Conservation (phyloP, 2,797 vertebrate genomes). For the Ciconia nigra region DNA sequence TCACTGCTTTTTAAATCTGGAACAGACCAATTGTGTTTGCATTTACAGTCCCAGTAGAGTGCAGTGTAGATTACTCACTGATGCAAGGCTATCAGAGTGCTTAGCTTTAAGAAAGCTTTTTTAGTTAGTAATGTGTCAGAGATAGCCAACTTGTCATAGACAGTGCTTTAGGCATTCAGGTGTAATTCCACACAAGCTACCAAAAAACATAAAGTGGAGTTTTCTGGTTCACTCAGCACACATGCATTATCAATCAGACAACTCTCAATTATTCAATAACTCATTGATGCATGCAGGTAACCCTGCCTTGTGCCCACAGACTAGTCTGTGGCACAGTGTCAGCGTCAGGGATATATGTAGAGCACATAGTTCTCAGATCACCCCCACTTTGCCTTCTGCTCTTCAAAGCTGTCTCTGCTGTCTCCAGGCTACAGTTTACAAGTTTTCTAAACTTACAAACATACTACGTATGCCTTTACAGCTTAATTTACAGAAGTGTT, state of each 20-base stretch:
- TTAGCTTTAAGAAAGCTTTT: not conserved
- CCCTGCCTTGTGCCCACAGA: not conserved
- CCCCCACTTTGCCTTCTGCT: not conserved
- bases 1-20: not conserved
- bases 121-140: not conserved
- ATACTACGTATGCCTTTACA: rapidly evolving
- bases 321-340: not conserved
- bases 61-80: not conserved
- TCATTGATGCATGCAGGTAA: not conserved
- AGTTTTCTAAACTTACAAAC: not conserved
- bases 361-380: not conserved
- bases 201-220: not conserved
- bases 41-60: not conserved
- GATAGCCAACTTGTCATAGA: not conserved
- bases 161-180: not conserved
- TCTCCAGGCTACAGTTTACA: not conserved
- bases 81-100: not conserved
- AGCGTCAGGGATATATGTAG: not conserved
- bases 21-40: not conserved
- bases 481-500: not conserved
- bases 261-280: not conserved
- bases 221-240: not conserved
- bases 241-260: not conserved
- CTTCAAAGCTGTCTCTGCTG: not conserved
- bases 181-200: not conserved